Evolutionary conservation across 2,797 vertebrate genomes (phyloP).

Genomic region (Fundulus diaphanus): DNA sequence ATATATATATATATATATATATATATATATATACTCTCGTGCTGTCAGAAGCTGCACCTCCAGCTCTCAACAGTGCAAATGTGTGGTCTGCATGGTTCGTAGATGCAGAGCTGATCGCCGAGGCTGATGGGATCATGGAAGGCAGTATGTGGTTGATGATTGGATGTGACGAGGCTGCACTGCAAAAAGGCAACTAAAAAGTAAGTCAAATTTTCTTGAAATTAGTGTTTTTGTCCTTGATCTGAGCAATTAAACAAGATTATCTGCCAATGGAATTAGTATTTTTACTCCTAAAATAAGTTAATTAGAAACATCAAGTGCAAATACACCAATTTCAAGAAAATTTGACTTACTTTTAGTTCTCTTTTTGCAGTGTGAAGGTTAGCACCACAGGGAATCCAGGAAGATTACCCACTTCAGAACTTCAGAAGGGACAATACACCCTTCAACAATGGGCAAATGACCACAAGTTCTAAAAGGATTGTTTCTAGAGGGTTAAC

Average conservation of each 20-base stretch:
- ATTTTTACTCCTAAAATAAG: no score
- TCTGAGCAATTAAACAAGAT: no score
- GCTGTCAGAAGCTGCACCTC: constrained; percentile 38
- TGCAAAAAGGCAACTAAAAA: no score
- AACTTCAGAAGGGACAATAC: constrained; percentile 2
- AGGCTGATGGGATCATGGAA: constrained; percentile 63
- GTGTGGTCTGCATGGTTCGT: constrained; percentile 54
- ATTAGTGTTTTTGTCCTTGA: no score
- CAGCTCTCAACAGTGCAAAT: constrained; percentile 63
- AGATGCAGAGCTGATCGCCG: constrained; percentile 39
- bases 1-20: constrained; percentile 14
- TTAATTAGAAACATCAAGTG: no score
- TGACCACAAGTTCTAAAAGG: neutral
- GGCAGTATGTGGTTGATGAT: constrained; percentile 75
- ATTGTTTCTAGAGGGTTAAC: neutral
- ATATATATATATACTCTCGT: constrained; percentile 27
- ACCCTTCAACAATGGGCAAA: neutral
- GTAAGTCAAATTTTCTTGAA: no score
- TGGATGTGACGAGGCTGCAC: constrained; percentile 79
- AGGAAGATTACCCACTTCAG: constrained; percentile 52
- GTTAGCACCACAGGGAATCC: constrained; percentile 89
- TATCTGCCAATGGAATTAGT: no score
- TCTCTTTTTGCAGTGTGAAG: no score
- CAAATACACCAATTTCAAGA: no score
- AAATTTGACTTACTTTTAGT: no score